Evolutionary conservation across 1,140 invertebrate species (phyloP).

Genomic region (Nomia melanderi): DNA sequence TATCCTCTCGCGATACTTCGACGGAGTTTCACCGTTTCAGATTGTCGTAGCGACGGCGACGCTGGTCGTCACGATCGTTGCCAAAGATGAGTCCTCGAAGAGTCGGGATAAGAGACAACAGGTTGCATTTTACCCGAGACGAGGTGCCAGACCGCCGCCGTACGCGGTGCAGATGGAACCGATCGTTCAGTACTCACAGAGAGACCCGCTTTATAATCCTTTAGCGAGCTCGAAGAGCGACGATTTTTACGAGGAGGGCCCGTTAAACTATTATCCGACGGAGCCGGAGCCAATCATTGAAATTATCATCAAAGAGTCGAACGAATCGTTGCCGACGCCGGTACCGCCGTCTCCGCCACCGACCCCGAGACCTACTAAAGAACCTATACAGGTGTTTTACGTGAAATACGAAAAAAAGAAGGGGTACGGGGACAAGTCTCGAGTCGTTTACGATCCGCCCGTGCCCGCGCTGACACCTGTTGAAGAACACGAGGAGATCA

Average conservation of each 20-base stretch:
- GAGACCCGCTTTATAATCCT: constrained; percentile 87
- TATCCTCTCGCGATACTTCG: background rate
- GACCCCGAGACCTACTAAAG: constrained; percentile 85
- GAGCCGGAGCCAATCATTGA: constrained; percentile 94
- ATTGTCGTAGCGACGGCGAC: constrained; percentile 52
- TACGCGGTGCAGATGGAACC: constrained; percentile 91
- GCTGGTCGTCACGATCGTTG: constrained; percentile 53
- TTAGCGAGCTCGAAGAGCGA: constrained; percentile 80
- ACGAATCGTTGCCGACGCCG: constrained; percentile 88
- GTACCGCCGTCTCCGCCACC: constrained; percentile 81
- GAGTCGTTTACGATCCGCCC: constrained; percentile 89
- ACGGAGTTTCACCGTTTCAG: constrained; percentile 60
- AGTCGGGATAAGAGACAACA: constrained; percentile 76
- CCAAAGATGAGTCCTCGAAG: constrained; percentile 70
- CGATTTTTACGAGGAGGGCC: constrained; percentile 77
- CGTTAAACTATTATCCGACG: constrained; percentile 84
- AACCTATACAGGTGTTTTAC: constrained; percentile 94
- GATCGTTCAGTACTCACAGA: constrained; percentile 88
- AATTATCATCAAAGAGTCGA: constrained; percentile 94
- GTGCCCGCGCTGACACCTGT: constrained; percentile 87
- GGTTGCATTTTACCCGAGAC: constrained; percentile 66
- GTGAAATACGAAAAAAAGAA: constrained; percentile 92
- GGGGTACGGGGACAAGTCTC: constrained; percentile 83
- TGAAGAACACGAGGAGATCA: constrained; percentile 83
- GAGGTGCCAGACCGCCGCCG: constrained; percentile 81